phyloP scores from a whole-genome alignment of 2,113 vertebrate species.

The Bambusicola thoracicus region DNA sequence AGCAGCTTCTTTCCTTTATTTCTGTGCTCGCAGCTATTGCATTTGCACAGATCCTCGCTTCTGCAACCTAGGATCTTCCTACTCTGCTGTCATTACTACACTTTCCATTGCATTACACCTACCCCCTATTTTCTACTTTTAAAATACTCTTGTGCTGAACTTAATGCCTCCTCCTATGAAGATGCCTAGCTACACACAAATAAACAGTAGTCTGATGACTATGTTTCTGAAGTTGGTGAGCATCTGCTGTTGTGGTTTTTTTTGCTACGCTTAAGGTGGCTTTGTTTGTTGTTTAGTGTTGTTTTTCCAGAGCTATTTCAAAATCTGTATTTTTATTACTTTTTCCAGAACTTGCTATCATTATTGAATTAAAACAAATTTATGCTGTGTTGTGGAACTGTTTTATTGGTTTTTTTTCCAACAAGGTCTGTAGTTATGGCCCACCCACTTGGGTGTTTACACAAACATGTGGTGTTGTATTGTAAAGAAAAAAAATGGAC shows the following conservation, averaged over 20 bases:
- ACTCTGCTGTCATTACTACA: no score
- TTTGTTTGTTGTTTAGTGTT: neutral
- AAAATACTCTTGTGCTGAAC: neutral
- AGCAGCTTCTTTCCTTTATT: no score
- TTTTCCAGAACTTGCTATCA: neutral
- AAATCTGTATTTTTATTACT: neutral
- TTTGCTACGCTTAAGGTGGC: neutral
- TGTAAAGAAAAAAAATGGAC: neutral
- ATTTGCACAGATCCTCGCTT: no score
- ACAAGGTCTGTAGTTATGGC: neutral
- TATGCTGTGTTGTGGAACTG: neutral
- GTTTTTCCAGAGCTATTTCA: neutral
- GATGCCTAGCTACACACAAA: neutral
- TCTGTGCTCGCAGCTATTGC: no score
- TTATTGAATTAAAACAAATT: neutral
- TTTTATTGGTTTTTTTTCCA: neutral
- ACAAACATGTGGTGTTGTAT: neutral
- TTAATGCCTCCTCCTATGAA: neutral
- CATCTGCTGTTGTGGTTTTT: neutral
- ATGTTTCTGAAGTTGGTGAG: neutral
- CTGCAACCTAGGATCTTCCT: no score
- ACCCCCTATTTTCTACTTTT: neutral
- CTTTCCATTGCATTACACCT: neutral
- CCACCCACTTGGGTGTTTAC: neutral
- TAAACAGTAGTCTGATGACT: neutral